Percentiles rank a stretch among this genome's conserved stretches.
These are phyloP conservation scores for Phymatocera aterrima DNA, from an alignment of 2,888 invertebrate species.

Conservation along the genomic window DNA sequence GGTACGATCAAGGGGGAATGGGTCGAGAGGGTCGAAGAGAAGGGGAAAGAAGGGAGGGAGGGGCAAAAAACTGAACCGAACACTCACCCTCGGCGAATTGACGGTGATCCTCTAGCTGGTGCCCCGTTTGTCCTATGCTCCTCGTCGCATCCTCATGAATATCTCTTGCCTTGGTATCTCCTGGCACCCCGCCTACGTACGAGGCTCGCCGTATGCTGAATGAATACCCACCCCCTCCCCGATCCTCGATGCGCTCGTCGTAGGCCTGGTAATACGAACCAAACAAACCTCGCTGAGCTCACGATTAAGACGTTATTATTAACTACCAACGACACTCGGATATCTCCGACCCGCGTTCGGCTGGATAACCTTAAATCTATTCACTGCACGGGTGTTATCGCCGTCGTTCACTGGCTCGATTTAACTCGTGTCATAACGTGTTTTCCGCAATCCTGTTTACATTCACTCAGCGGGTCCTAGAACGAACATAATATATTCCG, in stretches of 20 bases:
- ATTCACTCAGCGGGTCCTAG: constrained; percentile 55
- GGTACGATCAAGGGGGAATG: background rate
- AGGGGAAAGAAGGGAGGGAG: background rate
- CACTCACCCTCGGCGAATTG: constrained; percentile 16
- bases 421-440: constrained; percentile 62
- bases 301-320: constrained; percentile 14
- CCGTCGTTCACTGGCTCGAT: constrained; percentile 29
- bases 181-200: background rate
- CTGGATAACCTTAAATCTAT: constrained; percentile 1
- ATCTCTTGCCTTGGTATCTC: background rate
- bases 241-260: background rate
- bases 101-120: background rate
- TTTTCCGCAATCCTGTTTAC: constrained; percentile 66
- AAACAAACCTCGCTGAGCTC: constrained; percentile 9
- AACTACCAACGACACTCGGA: background rate
- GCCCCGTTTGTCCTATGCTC: background rate
- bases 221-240: background rate
- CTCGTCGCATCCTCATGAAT: background rate
- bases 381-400: background rate
- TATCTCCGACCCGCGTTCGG: background rate
- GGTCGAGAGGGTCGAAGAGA: background rate
- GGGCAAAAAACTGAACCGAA: background rate
- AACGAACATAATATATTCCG: constrained; percentile 62
- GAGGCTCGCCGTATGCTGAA: background rate
- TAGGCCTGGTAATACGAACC: background rate